These are phyloP conservation scores for Oscheius sp. DNA, from an alignment of 2,888 invertebrate species.

Conservation along the genomic window DNA sequence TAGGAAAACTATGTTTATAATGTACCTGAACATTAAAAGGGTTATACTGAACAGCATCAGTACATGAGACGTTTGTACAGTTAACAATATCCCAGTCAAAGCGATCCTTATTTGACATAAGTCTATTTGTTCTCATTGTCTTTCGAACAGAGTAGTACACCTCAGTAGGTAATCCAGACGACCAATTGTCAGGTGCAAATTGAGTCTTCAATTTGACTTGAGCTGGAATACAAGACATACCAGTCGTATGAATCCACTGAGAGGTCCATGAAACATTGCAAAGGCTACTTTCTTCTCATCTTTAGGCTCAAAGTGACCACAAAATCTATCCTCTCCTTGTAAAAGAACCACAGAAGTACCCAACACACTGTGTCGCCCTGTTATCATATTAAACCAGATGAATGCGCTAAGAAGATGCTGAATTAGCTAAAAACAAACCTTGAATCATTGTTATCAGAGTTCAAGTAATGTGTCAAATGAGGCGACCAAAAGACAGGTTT, in stretches of 20 bases:
- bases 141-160: constrained; percentile 40
- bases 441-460: constrained; percentile 44
- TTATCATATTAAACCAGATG: constrained; percentile 43
- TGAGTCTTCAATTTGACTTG: constrained; percentile 36
- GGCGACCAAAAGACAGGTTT: constrained; percentile 38
- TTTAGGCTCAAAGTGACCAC: constrained; percentile 49
- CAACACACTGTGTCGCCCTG: constrained; percentile 43
- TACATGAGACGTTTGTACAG: constrained; percentile 39
- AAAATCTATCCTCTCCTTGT: constrained; percentile 47
- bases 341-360: constrained; percentile 39
- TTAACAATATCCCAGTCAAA: constrained; percentile 50
- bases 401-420: constrained; percentile 33
- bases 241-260: constrained; percentile 48
- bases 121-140: not conserved
- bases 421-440: constrained; percentile 20
- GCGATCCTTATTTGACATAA: constrained; percentile 33
- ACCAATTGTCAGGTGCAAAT: constrained; percentile 40
- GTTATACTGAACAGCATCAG: constrained; percentile 43
- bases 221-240: constrained; percentile 24
- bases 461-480: constrained; percentile 32
- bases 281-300: constrained; percentile 41
- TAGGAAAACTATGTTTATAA: not conserved
- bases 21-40: constrained; percentile 47
- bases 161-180: constrained; percentile 47
- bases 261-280: constrained; percentile 44